Base-by-base conservation (phyloP, 2,888 invertebrate genomes). In the Thera britannica region DNA sequence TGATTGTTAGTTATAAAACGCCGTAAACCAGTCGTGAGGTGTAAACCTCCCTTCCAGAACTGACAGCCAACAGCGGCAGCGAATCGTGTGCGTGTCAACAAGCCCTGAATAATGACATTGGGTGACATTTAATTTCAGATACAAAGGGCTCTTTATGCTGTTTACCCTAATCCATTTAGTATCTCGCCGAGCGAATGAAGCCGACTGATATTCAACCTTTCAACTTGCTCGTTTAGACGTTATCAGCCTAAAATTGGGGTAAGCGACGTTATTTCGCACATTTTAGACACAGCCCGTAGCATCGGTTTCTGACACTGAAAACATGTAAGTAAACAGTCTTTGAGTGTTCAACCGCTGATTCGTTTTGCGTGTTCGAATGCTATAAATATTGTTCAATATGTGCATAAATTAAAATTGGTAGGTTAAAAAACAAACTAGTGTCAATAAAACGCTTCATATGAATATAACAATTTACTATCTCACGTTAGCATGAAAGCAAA, bases 41-140 rank as follows among this genome's bases (percentile, higher is more conserved):
- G 52, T 86, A 86, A 86, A 62, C 23, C 49, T 9, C 8, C 2
- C 36, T 62, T 52, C 6, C n/a, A 59, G 46, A 66, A 66, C 70
- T 70, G 70, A 66, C 66, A 70, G 57, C 62, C 52, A 12, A 59
- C 63, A 61, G 63, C 83, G 84, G 81, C 83, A 84, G 82, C 83
- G 83, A 83, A 87, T 87, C 86, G 87, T 83, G 84, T 85, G 87
- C 86, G 87, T 86, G 90, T 90, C 90, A 89, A 82, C 79, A 77
- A 79, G 81, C 80, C 76, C 87, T 92, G 90, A 92, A 90, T 93
- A 93, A 93, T 92, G 92, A 93, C 89, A 83, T 81, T 81, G 89
- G 86, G 84, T 92, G 93, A 92, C 92, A 85, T 93, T 92, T 92
- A 91, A 93, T 92, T 92, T 92, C 79, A 86, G 88, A 90, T 92